Conservation (phyloP, 2,797 vertebrate species). For the Hapalemur alaotrensis region DNA sequence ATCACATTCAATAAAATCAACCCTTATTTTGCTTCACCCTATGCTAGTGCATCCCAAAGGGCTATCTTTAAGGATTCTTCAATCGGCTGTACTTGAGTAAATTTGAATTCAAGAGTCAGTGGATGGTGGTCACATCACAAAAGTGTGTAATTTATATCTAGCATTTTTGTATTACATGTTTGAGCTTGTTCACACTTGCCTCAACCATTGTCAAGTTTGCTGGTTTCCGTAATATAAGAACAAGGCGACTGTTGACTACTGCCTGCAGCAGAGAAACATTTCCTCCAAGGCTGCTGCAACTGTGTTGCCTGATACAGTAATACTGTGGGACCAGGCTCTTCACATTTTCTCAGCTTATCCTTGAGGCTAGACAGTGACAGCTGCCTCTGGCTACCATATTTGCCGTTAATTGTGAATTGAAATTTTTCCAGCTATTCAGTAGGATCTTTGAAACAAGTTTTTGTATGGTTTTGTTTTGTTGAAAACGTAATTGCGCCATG, state of each 20-base stretch:
- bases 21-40: neutral
- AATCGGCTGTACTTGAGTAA: neutral
- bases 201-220: constrained; percentile 35
- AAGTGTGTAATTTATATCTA: neutral
- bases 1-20: constrained; percentile 31
- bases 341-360: neutral
- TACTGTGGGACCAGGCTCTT: neutral
- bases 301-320: neutral
- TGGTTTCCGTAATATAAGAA: constrained; percentile 51
- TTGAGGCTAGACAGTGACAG: neutral
- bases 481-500: constrained; percentile 75
- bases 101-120: neutral
- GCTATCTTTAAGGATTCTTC: neutral
- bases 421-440: constrained; percentile 15
- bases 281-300: neutral
- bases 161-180: neutral
- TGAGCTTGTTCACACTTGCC: constrained; percentile 70
- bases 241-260: neutral
- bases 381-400: neutral
- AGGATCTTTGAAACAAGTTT: neutral
- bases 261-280: neutral
- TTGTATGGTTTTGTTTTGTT: neutral
- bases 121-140: neutral
- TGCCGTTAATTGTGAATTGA: neutral
- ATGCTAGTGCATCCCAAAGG: neutral